These are phyloP conservation scores for Pteruthius melanotis DNA, from an alignment of 2,113 vertebrate species.

Conservation along the genomic window DNA sequence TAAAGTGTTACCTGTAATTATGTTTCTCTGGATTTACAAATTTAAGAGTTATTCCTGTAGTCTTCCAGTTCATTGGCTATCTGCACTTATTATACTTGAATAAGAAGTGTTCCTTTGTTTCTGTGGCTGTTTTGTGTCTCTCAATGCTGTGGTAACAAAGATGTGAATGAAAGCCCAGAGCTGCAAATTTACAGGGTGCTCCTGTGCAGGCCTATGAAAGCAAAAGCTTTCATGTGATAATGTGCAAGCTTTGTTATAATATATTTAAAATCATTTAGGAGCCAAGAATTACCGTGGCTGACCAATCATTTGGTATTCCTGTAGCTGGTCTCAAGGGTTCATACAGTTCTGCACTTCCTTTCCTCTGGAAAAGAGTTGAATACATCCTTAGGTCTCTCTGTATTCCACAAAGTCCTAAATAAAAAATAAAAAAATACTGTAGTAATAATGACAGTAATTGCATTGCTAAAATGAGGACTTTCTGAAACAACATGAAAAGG, in stretches of 20 bases:
- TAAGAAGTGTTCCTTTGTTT: background rate
- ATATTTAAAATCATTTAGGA: background rate
- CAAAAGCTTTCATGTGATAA: background rate
- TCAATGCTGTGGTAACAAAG: background rate
- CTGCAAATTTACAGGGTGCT: background rate
- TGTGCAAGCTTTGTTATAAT: background rate
- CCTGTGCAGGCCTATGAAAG: background rate
- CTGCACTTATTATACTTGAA: background rate
- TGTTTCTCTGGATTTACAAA: background rate
- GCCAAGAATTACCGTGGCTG: background rate
- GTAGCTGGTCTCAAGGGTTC: background rate
- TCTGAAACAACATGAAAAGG: background rate
- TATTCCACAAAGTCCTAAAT: background rate
- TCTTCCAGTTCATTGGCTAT: background rate
- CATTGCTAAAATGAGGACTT: background rate
- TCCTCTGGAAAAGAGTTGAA: background rate
- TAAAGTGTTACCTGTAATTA: background rate
- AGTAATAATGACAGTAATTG: background rate
- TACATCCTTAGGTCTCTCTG: background rate
- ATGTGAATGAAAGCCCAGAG: background rate
- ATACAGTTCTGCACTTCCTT: background rate
- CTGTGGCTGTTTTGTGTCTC: background rate
- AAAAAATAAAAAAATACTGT: background rate
- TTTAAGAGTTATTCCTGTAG: background rate
- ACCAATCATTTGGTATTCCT: background rate